Evolutionary conservation across 2,888 invertebrate genomes (phyloP).

Genomic region (Drosophila niveifrons): DNA sequence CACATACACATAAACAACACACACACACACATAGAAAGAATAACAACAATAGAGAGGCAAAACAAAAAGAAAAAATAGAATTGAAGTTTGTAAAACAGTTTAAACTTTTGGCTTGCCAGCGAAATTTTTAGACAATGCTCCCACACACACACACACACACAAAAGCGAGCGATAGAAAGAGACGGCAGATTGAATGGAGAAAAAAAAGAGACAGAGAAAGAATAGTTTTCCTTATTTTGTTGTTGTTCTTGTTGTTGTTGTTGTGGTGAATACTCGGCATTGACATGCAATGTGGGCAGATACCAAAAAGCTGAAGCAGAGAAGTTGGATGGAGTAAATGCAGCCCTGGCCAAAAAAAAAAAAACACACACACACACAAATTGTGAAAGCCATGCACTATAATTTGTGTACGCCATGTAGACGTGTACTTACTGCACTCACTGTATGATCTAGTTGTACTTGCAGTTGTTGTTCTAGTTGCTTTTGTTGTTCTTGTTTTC

Average conservation of each 20-base stretch:
- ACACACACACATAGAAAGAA: conserved; percentile 31
- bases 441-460: conserved; percentile 43
- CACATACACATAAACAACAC: conserved; percentile 18
- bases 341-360: conserved; percentile 39
- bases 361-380: too few species aligned
- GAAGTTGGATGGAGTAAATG: conserved; percentile 9
- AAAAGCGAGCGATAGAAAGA: neutral
- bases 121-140: conserved; percentile 58
- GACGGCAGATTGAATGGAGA: neutral
- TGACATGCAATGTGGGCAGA: conserved; percentile 70
- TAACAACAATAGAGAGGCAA: conserved; percentile 35
- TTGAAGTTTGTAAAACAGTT: conserved; percentile 64
- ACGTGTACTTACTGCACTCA: conserved; percentile 62
- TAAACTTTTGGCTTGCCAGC: conserved; percentile 69
- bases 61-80: conserved; percentile 29
- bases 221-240: conserved; percentile 13
- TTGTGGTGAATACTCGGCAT: conserved; percentile 61
- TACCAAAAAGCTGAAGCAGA: conserved; percentile 12
- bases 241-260: conserved; percentile 13
- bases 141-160: conserved; percentile 37
- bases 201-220: neutral
- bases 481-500: conserved; percentile 25
- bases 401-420: conserved; percentile 62
- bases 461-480: neutral
- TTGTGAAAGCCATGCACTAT: conserved; percentile 55